Percentiles rank a stretch among this genome's conserved stretches.
Evolutionary conservation across 2,113 vertebrate species (phyloP).

Genomic region (Melanocharis versteri): DNA sequence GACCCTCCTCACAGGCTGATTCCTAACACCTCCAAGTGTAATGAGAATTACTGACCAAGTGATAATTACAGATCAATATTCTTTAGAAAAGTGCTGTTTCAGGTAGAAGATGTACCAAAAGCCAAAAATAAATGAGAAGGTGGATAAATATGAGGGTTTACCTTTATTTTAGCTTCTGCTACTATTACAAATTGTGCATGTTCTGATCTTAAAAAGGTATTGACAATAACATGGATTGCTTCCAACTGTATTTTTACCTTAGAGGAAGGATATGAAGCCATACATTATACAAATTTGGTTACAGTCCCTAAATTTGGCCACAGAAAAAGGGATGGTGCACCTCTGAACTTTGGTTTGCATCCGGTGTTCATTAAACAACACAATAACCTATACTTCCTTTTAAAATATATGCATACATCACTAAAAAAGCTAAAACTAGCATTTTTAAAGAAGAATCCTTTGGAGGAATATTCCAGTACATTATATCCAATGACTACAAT

Average conservation of each 20-base stretch:
- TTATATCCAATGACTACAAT: not conserved
- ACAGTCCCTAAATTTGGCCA: not conserved
- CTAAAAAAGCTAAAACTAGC: not conserved
- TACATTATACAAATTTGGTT: conserved; percentile 25
- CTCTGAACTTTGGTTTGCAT: conserved; percentile 29
- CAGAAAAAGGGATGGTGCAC: conserved; percentile 7
- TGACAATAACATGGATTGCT: conserved; percentile 37
- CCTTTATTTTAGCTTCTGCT: not conserved
- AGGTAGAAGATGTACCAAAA: not conserved
- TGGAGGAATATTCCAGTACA: not conserved
- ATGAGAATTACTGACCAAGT: not conserved
- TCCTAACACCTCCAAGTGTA: not conserved
- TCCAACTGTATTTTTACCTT: conserved; percentile 49
- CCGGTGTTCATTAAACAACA: conserved; percentile 1
- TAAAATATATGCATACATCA: not conserved
- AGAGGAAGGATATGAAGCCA: conserved; percentile 49
- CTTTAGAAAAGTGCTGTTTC: not conserved
- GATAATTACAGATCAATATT: conserved; percentile 24
- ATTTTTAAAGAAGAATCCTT: conserved; percentile 21
- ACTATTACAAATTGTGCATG: not conserved
- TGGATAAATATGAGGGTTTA: not conserved
- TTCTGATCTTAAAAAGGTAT: conserved; percentile 15
- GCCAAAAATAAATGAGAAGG: not conserved
- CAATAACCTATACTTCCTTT: conserved; percentile 50
- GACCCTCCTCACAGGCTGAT: not conserved